A percentile compares a stretch with the other conserved stretches of the same genome.
Conservation (phyloP, 2,888 invertebrate species). For the Atrina japonica region DNA sequence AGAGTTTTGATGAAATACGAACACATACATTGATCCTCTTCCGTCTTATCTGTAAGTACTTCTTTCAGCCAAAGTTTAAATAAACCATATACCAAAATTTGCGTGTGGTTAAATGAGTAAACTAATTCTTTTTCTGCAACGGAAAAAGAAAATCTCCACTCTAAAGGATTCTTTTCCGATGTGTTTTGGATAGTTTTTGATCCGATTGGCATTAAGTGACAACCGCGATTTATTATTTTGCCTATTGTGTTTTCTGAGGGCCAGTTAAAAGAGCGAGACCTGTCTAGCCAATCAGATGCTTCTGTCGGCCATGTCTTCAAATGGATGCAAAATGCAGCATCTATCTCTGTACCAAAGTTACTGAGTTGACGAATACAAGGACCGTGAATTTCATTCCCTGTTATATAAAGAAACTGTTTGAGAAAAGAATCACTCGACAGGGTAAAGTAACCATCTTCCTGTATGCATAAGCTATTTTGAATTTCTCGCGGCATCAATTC, state of each 20-base stretch:
- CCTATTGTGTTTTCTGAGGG: background rate
- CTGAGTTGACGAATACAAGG: background rate
- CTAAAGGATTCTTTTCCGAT: constrained; percentile 2
- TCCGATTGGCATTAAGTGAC: constrained; percentile 39
- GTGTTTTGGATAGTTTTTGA: background rate
- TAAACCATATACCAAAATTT: constrained; percentile 32
- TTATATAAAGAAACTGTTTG: background rate
- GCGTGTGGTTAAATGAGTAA: constrained; percentile 37
- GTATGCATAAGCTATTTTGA: too few relatives aligned
- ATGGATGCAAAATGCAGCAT: constrained; percentile 1
- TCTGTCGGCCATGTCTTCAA: constrained; percentile 3
- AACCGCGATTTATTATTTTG: constrained; percentile 23
- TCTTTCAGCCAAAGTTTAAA: constrained; percentile 40
- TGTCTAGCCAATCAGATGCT: constrained; percentile 8
- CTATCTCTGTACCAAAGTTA: constrained; percentile 1
- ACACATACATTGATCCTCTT: constrained; percentile 31
- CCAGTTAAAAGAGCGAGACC: constrained; percentile 20
- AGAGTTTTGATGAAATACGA: constrained; percentile 45
- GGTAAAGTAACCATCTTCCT: background rate
- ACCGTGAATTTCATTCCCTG: background rate
- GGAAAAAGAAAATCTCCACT: constrained; percentile 42
- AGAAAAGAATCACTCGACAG: background rate
- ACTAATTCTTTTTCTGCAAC: constrained; percentile 30
- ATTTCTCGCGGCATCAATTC: background rate
- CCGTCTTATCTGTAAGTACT: background rate